Evolutionary conservation across 2,797 vertebrate genomes (phyloP), one percentile per base, ranked within the genome.

Genomic region (Setipinna tenuifilis): DNA sequence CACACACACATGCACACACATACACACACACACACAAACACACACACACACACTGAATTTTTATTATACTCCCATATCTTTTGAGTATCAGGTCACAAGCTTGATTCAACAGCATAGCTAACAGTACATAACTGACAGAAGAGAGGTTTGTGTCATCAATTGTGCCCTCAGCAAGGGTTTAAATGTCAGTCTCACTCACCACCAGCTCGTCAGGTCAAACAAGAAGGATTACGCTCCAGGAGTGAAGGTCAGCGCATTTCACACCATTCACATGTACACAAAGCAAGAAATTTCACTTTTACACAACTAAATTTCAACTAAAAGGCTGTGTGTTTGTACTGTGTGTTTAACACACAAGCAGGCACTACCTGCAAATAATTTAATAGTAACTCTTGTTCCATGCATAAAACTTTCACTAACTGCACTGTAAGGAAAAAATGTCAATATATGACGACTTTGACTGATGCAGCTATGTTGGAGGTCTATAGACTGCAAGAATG

Each of bases 1-100:
- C 59, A 25, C 58, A 21, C 35, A 61, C 31, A 41, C 82, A 62
- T 31, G 62, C 58, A 61, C 82, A 83, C 46, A 84, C 71, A 65
- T 65, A 48, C 48, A 54, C 83, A 78, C 23, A 78, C 68, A 58
- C 48, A 58, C 54, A 59, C 81, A 82, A 3, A 48, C 4, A 48
- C 4, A 48, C 46, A 48, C 46, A 48, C 46, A n/a, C 7, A 62
- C 61, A 62, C 6, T 23, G 12, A 82, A 48, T 16, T 1, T 14
- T 58, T 75, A 19, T 75, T 17, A 71, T 16, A 17, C 16, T 71
- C 28, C 14, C 62, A 28, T 28, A 35, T 75, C 28, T 75, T 31
- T 75, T 6, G 5, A 31, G 68, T 35, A 75, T 75, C 68, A 35
- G 11, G 5, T 35, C 14, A 75, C 28, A 75, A 10, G 14, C 25